Base-by-base conservation (phyloP, 2,888 invertebrate species). In the Hirtodrosophila alboralis region DNA sequence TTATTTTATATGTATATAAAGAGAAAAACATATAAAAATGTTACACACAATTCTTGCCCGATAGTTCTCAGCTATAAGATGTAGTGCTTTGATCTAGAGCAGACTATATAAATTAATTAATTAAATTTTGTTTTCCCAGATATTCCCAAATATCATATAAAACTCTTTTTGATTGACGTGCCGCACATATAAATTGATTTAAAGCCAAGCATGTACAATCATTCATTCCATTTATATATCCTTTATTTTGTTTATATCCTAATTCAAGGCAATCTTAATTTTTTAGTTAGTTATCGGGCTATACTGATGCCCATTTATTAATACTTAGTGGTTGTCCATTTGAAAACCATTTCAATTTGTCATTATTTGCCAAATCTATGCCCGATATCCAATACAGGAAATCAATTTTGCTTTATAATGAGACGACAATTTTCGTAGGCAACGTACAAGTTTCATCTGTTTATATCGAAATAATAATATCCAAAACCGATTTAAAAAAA, bases 111-210 rank as follows among this genome's bases (percentile, higher is more conserved):
- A n/a, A n/a, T n/a, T n/a, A n/a, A n/a, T n/a, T n/a, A n/a, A n/a
- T n/a, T n/a, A n/a, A n/a, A n/a, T n/a, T n/a, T n/a, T n/a, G n/a
- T n/a, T n/a, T n/a, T n/a, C n/a, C n/a, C n/a, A n/a, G n/a, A n/a
- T n/a, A 1, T 26, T 37, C 48, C 60, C 49, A 61, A 2, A 60
- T 12, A 4, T 60, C 60, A 36, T 49, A 61, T 3, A 60, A 61
- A 9, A 26, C 60, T 0, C 47, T 59, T 23, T 47, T 34, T 1
- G 59, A 59, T 5, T 41, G 28, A 10, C 23, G 28, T 1, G 40
- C 23, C 1, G 58, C 47, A 7, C 59, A 59, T 8, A 59, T 59
- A 9, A 28, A 59, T n/a, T 23, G 21, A 13, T 23, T 60, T 2
- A 8, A 7, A 6, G 4, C 18, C 1, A 30, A 21, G 14, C 60